Evolutionary conservation across 1,140 invertebrate genomes (phyloP).

Genomic region (Drosophila mojavensis): DNA sequence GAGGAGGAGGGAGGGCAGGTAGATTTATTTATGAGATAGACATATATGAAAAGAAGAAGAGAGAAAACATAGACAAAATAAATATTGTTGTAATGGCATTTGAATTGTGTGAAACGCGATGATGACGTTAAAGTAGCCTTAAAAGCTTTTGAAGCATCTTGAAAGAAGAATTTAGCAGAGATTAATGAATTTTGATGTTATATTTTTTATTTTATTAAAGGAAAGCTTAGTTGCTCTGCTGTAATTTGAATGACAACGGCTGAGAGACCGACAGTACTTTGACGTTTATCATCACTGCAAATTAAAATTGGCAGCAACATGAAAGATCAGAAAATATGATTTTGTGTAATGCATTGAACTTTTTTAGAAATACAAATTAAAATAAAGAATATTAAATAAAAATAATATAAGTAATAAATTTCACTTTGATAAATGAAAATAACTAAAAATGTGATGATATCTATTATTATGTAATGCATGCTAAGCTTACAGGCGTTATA

Average conservation of each 20-base stretch:
- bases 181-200: background rate
- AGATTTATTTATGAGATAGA: slow-evolving; percentile 5
- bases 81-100: slow-evolving; percentile 15
- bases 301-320: too few relatives aligned
- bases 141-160: slow-evolving; percentile 13
- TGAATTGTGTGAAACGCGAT: background rate
- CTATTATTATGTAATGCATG: background rate
- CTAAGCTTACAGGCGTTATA: slow-evolving; percentile 29
- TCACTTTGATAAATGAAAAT: background rate
- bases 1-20: background rate
- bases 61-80: slow-evolving; percentile 30
- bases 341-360: too few relatives aligned
- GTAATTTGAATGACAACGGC: background rate
- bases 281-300: too few relatives aligned
- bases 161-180: background rate
- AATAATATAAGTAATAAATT: background rate
- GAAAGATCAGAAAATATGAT: too few relatives aligned
- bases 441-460: background rate
- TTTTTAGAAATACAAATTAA: too few relatives aligned
- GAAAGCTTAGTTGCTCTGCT: too few relatives aligned
- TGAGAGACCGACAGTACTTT: background rate
- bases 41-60: slow-evolving; percentile 45
- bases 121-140: slow-evolving; percentile 1
- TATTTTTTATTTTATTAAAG: background rate
- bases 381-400: background rate